phyloP scores from a whole-genome alignment of 2,797 vertebrate species.

The Gambusia yucatana region DNA sequence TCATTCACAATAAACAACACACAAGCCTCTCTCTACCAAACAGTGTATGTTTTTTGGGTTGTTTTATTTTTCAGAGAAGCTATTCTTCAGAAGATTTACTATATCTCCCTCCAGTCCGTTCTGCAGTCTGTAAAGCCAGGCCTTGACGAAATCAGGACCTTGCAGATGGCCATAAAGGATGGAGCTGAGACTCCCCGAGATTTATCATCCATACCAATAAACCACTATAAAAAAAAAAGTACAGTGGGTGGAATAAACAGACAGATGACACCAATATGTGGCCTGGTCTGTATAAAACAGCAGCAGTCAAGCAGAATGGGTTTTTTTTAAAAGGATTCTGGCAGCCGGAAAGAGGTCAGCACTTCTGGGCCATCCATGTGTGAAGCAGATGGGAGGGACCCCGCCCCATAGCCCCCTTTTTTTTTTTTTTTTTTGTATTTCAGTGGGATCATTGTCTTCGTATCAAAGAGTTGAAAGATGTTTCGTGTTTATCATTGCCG shows the following conservation, averaged over 20 bases:
- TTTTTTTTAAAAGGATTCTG: slow-evolving; percentile 23
- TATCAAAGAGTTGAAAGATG: slow-evolving; percentile 17
- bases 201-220: slow-evolving; percentile 52
- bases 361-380: slow-evolving; percentile 36
- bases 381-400: slow-evolving; percentile 40
- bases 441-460: slow-evolving; percentile 14
- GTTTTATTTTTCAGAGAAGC: background rate
- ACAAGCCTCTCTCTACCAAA: background rate
- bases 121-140: slow-evolving; percentile 36
- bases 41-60: background rate
- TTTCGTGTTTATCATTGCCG: slow-evolving; percentile 5
- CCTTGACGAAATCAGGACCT: slow-evolving; percentile 57
- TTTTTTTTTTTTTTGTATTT: slow-evolving; percentile 5
- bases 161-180: slow-evolving; percentile 55
- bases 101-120: slow-evolving; percentile 23
- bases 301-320: slow-evolving; percentile 43
- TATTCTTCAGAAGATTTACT: slow-evolving; percentile 1
- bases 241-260: slow-evolving; percentile 47
- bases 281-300: slow-evolving; percentile 24
- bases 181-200: slow-evolving; percentile 56
- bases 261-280: slow-evolving; percentile 31
- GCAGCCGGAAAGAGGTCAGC: slow-evolving; percentile 26
- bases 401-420: background rate
- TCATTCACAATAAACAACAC: slow-evolving; percentile 3
- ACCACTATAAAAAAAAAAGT: slow-evolving; percentile 14